Evolutionary conservation across 1,140 invertebrate genomes (phyloP).

Genomic region (Meteorus sp.): DNA sequence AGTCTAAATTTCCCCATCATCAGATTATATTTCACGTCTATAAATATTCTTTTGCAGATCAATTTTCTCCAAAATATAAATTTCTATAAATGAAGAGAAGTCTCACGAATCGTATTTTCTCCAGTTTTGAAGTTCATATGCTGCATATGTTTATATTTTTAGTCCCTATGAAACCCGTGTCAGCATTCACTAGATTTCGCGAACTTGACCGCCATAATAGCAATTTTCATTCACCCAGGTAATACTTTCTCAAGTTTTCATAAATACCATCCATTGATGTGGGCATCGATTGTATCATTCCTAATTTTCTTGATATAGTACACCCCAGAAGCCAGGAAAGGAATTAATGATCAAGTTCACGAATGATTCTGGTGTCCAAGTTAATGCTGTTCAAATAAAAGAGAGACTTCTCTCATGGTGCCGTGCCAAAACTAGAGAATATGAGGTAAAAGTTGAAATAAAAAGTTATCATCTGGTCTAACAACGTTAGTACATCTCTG

Average conservation of each 20-base stretch:
- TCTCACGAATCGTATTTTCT: too few relatives aligned
- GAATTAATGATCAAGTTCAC: slow-evolving; percentile 81
- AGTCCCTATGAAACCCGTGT: slow-evolving; percentile 73
- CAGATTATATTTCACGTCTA: too few relatives aligned
- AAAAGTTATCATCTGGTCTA: neutral
- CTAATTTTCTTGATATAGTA: slow-evolving; percentile 37
- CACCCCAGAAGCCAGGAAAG: slow-evolving; percentile 51
- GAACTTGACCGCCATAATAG: slow-evolving; percentile 86
- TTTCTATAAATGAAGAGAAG: too few relatives aligned
- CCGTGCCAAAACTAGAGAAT: slow-evolving; percentile 93
- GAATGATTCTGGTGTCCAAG: slow-evolving; percentile 78
- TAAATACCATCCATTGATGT: too few relatives aligned
- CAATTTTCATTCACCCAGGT: slow-evolving; percentile 72
- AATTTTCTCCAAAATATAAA: too few relatives aligned
- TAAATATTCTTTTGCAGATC: too few relatives aligned
- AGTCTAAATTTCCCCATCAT: too few relatives aligned
- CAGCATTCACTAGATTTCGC: slow-evolving; percentile 86
- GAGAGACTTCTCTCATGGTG: slow-evolving; percentile 94
- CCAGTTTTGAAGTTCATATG: too few relatives aligned
- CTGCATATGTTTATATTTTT: slow-evolving; percentile 48
- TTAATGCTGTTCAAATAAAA: slow-evolving; percentile 91
- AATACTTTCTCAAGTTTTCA: slow-evolving; percentile 45
- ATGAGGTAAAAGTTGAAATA: slow-evolving; percentile 71
- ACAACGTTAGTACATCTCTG: neutral
- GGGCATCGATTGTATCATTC: slow-evolving; percentile 24